Base-by-base conservation (phyloP, 2,797 vertebrate genomes). In the Acrocephalus scirpaceus region DNA sequence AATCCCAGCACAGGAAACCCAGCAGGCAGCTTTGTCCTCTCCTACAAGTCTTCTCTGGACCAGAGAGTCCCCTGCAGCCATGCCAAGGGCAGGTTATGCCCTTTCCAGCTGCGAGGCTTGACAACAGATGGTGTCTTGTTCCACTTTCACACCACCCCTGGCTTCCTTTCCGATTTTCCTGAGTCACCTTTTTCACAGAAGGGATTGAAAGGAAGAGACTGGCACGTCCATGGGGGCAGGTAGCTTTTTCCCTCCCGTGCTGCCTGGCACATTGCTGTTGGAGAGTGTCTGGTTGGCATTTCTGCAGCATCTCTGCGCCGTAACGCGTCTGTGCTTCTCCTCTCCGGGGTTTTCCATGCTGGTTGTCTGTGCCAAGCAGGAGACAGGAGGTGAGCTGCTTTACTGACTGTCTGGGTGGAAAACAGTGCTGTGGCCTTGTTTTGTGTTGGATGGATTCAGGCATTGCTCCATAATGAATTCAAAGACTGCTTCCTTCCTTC, bases 111-210 rank as follows among this genome's bases (percentile, higher is more conserved):
- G 54, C 2, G 27, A 53, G 65, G 16, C 74, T 60, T 16, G 18
- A 27, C 70, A 81, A 57, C 77, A 91, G 77, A 75, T 57, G 53
- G 51, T 19, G 19, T 80, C 83, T 77, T 74, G 27, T 84, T 61
- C 54, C 66, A 32, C 50, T 86, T 84, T 65, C 53, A 38, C 23
- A 61, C 54, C 70, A 75, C 58, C 57, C 5, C 1, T 58, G 36
- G 30, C 57, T 92, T 81, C 50, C 32, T 71, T 72, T 69, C 77
- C 47, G 17, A 1, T 90, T 85, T 74, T 66, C 50, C 66, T 12
- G 32, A 81, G 44, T 87, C 57, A 32, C 48, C 66, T 87, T 53
- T 81, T 38, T 64, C 47, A 54, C 62, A 85, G 16, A 71, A 11
- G 30, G 25, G 17, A 12, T 40, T 77, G 62, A 64, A 34, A 38